These are phyloP conservation scores for Zaprionus vittiger DNA, from an alignment of 1,140 invertebrate species.

Conservation along the genomic window DNA sequence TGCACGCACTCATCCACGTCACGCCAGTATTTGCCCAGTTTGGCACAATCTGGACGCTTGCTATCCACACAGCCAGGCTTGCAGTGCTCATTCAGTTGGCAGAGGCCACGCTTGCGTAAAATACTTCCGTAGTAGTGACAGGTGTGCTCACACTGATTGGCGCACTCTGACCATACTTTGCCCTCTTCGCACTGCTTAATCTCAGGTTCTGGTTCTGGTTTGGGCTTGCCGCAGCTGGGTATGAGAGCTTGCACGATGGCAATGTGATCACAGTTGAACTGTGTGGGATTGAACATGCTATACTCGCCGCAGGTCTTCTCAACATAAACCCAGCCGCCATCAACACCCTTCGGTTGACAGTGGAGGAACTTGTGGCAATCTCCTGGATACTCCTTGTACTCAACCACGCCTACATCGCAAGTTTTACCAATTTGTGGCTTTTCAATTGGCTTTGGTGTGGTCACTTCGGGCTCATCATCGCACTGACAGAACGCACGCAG, in stretches of 20 bases:
- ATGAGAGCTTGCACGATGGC: conserved; percentile 86
- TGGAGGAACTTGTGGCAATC: conserved; percentile 88
- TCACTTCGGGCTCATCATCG: conserved; percentile 70
- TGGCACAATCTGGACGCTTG: conserved; percentile 59
- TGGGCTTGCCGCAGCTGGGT: conserved; percentile 85
- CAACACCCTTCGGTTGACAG: conserved; percentile 84
- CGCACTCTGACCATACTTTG: conserved; percentile 86
- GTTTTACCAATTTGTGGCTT: conserved; percentile 60
- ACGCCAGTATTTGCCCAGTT: conserved; percentile 86
- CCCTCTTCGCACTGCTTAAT: conserved; percentile 61
- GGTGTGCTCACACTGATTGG: conserved; percentile 87
- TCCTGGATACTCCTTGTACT: conserved; percentile 84
- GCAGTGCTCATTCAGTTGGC: conserved; percentile 69
- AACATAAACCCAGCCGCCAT: conserved; percentile 82
- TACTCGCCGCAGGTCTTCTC: conserved; percentile 86
- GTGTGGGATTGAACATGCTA: conserved; percentile 87
- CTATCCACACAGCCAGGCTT: conserved; percentile 83
- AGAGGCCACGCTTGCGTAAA: conserved; percentile 69
- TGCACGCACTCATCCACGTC: conserved; percentile 89
- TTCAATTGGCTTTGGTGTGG: conserved; percentile 38
- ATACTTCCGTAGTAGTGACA: conserved; percentile 86
- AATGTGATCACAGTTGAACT: conserved; percentile 88
- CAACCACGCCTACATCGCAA: conserved; percentile 61
- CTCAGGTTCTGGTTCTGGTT: conserved; percentile 38
- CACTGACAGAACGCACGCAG: conserved; percentile 90